phyloP scores from a whole-genome alignment of 2,113 vertebrate genomes.

The Corydoras sp. region DNA sequence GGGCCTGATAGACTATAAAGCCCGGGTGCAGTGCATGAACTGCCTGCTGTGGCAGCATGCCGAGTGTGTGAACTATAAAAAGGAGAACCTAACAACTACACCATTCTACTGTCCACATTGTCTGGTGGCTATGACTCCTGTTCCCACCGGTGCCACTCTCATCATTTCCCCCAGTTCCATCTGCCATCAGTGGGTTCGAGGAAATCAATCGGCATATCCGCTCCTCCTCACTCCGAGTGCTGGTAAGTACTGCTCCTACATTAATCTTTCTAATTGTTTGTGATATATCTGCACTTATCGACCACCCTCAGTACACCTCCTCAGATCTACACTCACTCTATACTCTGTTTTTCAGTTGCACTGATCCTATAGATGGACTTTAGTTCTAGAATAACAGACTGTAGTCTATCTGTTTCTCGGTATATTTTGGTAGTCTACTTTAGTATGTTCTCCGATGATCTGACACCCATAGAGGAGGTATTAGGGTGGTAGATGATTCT shows the following conservation, averaged over 20 bases:
- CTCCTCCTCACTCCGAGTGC: conserved; percentile 82
- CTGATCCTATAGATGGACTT: too few relatives aligned
- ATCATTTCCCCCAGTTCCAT: conserved; percentile 98
- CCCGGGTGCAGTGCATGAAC: conserved; percentile 93
- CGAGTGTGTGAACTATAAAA: conserved; percentile 91
- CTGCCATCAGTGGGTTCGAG: conserved; percentile 98
- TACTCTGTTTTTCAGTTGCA: too few relatives aligned
- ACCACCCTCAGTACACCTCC: too few relatives aligned
- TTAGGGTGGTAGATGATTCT: too few relatives aligned
- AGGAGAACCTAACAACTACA: conserved; percentile 78
- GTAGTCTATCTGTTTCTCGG: too few relatives aligned
- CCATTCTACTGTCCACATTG: conserved; percentile 98
- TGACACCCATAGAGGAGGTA: too few relatives aligned
- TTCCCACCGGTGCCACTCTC: conserved; percentile 87
- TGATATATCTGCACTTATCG: too few relatives aligned
- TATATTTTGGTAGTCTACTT: too few relatives aligned
- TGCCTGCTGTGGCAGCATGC: conserved; percentile 96
- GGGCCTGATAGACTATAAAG: conserved; percentile 80
- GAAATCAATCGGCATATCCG: conserved; percentile 92
- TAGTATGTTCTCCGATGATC: too few relatives aligned
- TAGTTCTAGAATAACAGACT: too few relatives aligned
- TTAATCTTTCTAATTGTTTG: too few relatives aligned
- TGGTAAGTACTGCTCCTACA: conserved; percentile 66
- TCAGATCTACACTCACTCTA: too few relatives aligned
- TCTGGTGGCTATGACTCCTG: conserved; percentile 91